A percentile compares a stretch with the other conserved stretches of the same genome.
Conservation (phyloP, 1,140 invertebrate species). For the Belonocnema kinseyi region DNA sequence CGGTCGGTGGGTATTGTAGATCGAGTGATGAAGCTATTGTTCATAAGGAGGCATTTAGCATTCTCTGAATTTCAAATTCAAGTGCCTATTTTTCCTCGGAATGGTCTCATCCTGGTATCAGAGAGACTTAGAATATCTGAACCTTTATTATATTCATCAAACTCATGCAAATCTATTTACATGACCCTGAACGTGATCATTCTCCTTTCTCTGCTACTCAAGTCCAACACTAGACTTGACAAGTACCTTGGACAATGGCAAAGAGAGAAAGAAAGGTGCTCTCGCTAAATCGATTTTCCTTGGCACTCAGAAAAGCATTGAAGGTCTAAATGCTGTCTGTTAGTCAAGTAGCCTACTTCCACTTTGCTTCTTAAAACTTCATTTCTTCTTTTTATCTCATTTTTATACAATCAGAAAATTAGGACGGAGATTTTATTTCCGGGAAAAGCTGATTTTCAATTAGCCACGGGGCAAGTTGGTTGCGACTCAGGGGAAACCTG, state of each 20-base stretch:
- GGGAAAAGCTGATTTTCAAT: neutral
- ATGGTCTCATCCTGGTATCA: neutral
- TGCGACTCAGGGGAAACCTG: too few relatives aligned
- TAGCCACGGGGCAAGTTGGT: too few relatives aligned
- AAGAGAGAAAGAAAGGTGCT: neutral
- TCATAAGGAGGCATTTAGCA: neutral
- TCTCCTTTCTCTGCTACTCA: constrained; percentile 19
- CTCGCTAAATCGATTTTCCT: constrained; percentile 20
- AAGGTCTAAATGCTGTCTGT: constrained; percentile 7
- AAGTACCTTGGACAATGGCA: neutral
- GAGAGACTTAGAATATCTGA: neutral
- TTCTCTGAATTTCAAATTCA: constrained; percentile 8
- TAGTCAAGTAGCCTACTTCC: neutral
- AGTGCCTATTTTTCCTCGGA: neutral
- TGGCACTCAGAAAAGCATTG: constrained; percentile 6
- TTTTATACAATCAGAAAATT: neutral
- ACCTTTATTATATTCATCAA: neutral
- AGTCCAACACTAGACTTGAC: constrained; percentile 1
- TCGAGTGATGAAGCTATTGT: neutral
- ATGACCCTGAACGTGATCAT: constrained; percentile 30
- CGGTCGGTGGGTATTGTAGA: neutral
- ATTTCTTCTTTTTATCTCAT: neutral
- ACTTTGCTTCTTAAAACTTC: neutral
- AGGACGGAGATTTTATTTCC: neutral
- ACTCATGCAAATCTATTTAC: neutral